phyloP scores from a whole-genome alignment of 2,113 vertebrate species.

The Hassar affinis region DNA sequence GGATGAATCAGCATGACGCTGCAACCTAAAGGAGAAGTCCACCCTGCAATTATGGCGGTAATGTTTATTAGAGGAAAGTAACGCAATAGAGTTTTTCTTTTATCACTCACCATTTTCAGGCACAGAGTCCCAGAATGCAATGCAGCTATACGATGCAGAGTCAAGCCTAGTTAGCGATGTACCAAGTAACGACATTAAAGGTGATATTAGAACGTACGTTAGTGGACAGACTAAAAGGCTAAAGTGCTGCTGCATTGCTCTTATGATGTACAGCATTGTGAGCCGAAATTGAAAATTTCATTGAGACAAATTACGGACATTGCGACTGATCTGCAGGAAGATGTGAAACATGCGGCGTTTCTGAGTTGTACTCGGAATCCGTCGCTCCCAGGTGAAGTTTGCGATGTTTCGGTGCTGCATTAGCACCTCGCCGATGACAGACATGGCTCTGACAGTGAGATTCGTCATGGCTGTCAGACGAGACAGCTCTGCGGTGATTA shows the following conservation, averaged over 20 bases:
- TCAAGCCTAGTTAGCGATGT: neutral
- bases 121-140: neutral
- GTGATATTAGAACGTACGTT: neutral
- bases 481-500: slow-evolving; percentile 33
- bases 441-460: neutral
- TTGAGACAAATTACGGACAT: neutral
- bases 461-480: slow-evolving; percentile 31
- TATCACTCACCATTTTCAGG: neutral
- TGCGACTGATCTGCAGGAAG: neutral
- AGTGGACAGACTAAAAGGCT: neutral
- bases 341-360: neutral
- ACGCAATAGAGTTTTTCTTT: no score
- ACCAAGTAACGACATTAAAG: neutral
- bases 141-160: neutral
- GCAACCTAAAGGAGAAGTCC: no score
- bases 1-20: neutral
- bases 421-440: slow-evolving; percentile 14
- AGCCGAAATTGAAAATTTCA: neutral
- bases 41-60: neutral
- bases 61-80: neutral
- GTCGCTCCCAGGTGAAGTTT: neutral
- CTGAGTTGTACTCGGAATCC: neutral
- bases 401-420: neutral
- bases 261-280: neutral
- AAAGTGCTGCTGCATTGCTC: neutral